phyloP scores from a whole-genome alignment of 2,888 invertebrate species.

The Teinopalpus imperialis region DNA sequence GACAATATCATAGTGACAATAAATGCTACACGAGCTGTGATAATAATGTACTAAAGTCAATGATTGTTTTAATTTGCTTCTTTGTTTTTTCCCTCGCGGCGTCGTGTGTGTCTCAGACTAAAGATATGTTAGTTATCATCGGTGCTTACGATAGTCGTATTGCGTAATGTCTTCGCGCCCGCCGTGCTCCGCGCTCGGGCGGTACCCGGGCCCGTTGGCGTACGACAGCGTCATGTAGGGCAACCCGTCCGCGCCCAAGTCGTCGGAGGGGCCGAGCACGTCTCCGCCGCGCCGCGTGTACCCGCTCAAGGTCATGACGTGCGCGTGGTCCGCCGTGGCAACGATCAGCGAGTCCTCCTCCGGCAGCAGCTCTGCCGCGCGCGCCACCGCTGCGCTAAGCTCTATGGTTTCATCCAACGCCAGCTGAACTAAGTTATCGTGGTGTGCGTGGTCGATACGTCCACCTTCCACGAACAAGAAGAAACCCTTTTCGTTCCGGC shows the following conservation, averaged over 20 bases:
- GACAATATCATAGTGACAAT: too few relatives aligned
- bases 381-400: conserved; percentile 81
- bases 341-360: conserved; percentile 88
- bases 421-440: conserved; percentile 77
- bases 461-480: conserved; percentile 90
- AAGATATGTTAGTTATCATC: too few relatives aligned
- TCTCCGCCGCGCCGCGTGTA: conserved; percentile 82
- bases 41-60: too few relatives aligned
- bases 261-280: conserved; percentile 61
- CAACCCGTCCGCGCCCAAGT: conserved; percentile 66
- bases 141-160: conserved; percentile 45
- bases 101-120: too few relatives aligned
- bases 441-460: conserved; percentile 86
- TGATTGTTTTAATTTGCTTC: too few relatives aligned
- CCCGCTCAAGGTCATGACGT: conserved; percentile 86
- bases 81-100: too few relatives aligned
- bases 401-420: conserved; percentile 87
- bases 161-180: conserved; percentile 69
- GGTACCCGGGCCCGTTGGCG: conserved; percentile 84
- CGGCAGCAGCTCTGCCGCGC: conserved; percentile 61
- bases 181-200: conserved; percentile 48
- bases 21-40: too few relatives aligned
- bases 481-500: conserved; percentile 85
- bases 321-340: conserved; percentile 90
- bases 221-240: conserved; percentile 84